Conservation (phyloP, 2,113 vertebrate genomes). For the Carassius carassius region DNA sequence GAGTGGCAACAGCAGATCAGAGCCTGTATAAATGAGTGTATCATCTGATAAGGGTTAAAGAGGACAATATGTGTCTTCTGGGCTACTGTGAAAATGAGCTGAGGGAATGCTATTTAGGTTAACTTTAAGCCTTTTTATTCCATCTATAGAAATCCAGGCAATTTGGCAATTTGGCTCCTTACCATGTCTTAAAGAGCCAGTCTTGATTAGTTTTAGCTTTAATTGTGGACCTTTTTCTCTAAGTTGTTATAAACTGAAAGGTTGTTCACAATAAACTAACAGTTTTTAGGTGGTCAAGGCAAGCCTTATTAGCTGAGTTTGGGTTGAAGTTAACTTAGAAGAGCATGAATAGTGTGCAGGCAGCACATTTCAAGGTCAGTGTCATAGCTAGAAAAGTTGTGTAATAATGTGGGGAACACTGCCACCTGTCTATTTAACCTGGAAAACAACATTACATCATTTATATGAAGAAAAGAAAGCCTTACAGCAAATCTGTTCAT, state of each 20-base stretch:
- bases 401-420: not conserved
- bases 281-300: not conserved
- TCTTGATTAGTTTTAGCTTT: not conserved
- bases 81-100: not conserved
- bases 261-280: not conserved
- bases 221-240: not conserved
- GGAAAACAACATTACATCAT: not conserved
- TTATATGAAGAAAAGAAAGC: not conserved
- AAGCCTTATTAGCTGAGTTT: not conserved
- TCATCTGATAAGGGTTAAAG: not conserved
- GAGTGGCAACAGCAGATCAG: not conserved
- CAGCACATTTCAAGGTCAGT: conserved; percentile 41
- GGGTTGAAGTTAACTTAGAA: not conserved
- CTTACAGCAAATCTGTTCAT: not conserved
- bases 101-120: not conserved
- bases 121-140: not conserved
- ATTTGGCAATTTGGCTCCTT: not conserved
- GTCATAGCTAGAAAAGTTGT: not conserved
- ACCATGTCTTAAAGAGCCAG: not conserved
- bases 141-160: not conserved
- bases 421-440: conserved; percentile 14
- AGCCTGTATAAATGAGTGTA: conserved; percentile 22
- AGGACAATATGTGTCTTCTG: conserved; percentile 41
- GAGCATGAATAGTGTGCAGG: not conserved
- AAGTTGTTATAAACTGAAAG: not conserved